phyloP scores from a whole-genome alignment of 2,888 invertebrate genomes.

The Pemphredon lugubris region DNA sequence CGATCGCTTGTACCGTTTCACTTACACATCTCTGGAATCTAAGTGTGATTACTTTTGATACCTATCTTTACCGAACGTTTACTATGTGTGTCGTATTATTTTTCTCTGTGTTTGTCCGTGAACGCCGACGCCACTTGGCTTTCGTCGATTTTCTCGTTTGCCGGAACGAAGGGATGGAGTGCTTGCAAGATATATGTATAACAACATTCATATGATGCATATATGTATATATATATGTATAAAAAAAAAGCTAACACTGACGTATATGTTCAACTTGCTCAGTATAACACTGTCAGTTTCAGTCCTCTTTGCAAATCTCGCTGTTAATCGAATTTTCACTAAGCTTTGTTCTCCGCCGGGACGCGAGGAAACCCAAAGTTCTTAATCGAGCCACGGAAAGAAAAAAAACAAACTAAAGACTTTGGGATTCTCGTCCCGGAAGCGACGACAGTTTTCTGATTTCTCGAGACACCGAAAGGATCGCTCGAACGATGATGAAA shows the following conservation, averaged over 20 bases:
- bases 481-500: not conserved
- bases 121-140: slow-evolving; percentile 42
- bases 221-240: not conserved
- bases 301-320: slow-evolving; percentile 71
- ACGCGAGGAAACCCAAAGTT: slow-evolving; percentile 1
- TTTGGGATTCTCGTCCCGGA: no score
- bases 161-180: slow-evolving; percentile 48
- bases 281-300: slow-evolving; percentile 81
- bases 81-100: slow-evolving; percentile 20
- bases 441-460: not conserved
- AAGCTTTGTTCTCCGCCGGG: slow-evolving; percentile 22
- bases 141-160: slow-evolving; percentile 43
- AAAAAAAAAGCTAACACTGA: slow-evolving; percentile 77
- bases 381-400: not conserved
- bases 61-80: slow-evolving; percentile 4
- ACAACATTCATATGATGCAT: not conserved
- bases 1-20: slow-evolving; percentile 20
- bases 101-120: slow-evolving; percentile 34
- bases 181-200: slow-evolving; percentile 40
- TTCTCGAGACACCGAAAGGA: not conserved
- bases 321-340: slow-evolving; percentile 46
- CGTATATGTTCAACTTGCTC: slow-evolving; percentile 81
- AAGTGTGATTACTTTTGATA: slow-evolving; percentile 35
- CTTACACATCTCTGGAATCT: slow-evolving; percentile 7
- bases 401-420: no score